A percentile compares a stretch with the other conserved stretches of the same genome.
Evolutionary conservation across 2,888 invertebrate genomes (phyloP).

Genomic region (Hirtodrosophila histrioides): DNA sequence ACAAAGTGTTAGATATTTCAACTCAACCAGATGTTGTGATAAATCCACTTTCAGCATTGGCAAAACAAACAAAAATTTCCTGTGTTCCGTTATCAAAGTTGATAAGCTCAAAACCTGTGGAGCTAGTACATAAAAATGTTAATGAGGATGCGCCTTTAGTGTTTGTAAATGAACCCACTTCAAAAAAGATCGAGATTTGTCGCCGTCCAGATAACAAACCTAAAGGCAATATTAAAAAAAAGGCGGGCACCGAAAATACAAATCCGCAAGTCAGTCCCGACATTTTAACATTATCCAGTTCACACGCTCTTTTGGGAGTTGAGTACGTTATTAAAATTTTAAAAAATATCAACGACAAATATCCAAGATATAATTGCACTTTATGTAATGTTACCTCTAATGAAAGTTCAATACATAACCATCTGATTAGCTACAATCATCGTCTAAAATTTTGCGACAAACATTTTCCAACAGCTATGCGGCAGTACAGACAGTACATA

Average conservation of each 20-base stretch:
- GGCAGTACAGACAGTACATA: conserved; percentile 87
- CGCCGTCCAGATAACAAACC: too few relatives aligned
- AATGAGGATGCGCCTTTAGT: too few relatives aligned
- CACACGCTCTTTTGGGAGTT: conserved; percentile 86
- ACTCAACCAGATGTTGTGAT: conserved; percentile 16
- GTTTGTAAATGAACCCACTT: too few relatives aligned
- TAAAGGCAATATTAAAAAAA: too few relatives aligned
- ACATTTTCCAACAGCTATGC: conserved; percentile 86
- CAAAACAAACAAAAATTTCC: conserved; percentile 17
- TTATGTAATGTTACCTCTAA: conserved; percentile 91
- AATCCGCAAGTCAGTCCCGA: too few relatives aligned
- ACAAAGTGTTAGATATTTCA: neutral
- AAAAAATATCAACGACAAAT: conserved; percentile 87
- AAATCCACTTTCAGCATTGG: conserved; percentile 19
- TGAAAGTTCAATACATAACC: conserved; percentile 90
- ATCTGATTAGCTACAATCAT: conserved; percentile 91
- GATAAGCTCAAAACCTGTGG: neutral
- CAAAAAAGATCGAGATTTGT: too few relatives aligned
- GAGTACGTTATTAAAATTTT: conserved; percentile 92
- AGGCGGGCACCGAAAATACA: too few relatives aligned
- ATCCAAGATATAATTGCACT: conserved; percentile 90
- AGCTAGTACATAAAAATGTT: neutral
- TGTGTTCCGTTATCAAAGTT: conserved; percentile 47
- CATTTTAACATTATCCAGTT: neutral
- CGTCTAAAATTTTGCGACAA: conserved; percentile 89